Evolutionary conservation across 2,113 vertebrate species (phyloP).

Genomic region (Pangasianodon gigas): DNA sequence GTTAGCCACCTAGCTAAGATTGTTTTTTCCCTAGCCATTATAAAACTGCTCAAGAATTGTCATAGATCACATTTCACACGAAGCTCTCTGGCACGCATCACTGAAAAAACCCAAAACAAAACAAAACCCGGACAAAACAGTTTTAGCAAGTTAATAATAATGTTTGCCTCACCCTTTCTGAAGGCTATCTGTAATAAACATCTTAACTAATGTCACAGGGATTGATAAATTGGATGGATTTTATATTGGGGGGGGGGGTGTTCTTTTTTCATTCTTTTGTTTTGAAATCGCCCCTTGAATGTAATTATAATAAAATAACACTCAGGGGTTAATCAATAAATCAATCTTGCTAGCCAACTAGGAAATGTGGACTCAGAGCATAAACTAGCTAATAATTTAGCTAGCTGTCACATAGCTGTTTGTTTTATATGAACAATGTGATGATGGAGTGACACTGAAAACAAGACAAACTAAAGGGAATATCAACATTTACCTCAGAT

Average conservation of each 20-base stretch:
- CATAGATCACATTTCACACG: neutral
- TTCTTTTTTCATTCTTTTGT: neutral
- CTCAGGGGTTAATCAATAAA: neutral
- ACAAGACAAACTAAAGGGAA: neutral
- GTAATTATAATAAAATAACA: neutral
- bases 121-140: too few relatives aligned
- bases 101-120: neutral
- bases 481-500: neutral
- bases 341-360: neutral
- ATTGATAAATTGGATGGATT: neutral
- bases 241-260: neutral
- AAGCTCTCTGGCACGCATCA: neutral
- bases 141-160: too few relatives aligned
- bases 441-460: neutral
- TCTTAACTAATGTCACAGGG: neutral
- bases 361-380: conserved; percentile 48
- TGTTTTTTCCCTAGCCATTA: neutral
- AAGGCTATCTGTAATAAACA: neutral
- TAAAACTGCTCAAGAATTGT: neutral
- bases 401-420: neutral
- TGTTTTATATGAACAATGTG: neutral
- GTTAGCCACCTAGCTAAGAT: neutral
- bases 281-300: neutral
- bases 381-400: conserved; percentile 24
- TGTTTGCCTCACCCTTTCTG: neutral